Percentiles rank a stretch among this genome's conserved stretches.
phyloP scores from a whole-genome alignment of 2,888 invertebrate genomes.

The Rhagonycha lutea region DNA sequence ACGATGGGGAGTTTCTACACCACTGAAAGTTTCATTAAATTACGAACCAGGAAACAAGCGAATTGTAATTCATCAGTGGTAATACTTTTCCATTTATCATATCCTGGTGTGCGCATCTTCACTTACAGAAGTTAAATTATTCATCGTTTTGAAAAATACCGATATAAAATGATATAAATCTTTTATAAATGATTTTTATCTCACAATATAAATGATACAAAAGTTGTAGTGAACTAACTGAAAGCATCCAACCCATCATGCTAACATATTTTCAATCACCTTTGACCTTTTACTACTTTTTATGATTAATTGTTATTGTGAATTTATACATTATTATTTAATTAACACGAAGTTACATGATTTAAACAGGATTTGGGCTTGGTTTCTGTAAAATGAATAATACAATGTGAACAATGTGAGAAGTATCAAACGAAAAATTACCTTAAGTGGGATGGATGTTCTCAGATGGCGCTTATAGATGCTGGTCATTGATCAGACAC shows the following conservation, averaged over 20 bases:
- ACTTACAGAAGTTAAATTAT: constrained; percentile 32
- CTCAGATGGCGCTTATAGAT: not conserved
- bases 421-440: not conserved
- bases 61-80: constrained; percentile 21
- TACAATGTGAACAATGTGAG: not conserved
- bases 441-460: not conserved
- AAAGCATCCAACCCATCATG: constrained; percentile 13
- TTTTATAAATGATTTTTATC: constrained; percentile 23
- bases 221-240: constrained; percentile 19
- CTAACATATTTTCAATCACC: constrained; percentile 23
- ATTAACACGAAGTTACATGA: not conserved
- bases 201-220: constrained; percentile 21
- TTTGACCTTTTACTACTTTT: constrained; percentile 14
- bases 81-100: constrained; percentile 18
- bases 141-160: constrained; percentile 14
- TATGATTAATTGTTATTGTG: not conserved
- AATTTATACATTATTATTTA: not conserved
- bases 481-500: not conserved
- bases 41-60: constrained; percentile 10
- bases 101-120: constrained; percentile 27
- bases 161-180: constrained; percentile 29
- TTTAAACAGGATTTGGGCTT: not conserved
- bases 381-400: not conserved
- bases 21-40: constrained; percentile 7
- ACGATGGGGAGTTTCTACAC: not conserved